Evolutionary conservation across 1,140 invertebrate species (phyloP).

Genomic region (Apis laboriosa): DNA sequence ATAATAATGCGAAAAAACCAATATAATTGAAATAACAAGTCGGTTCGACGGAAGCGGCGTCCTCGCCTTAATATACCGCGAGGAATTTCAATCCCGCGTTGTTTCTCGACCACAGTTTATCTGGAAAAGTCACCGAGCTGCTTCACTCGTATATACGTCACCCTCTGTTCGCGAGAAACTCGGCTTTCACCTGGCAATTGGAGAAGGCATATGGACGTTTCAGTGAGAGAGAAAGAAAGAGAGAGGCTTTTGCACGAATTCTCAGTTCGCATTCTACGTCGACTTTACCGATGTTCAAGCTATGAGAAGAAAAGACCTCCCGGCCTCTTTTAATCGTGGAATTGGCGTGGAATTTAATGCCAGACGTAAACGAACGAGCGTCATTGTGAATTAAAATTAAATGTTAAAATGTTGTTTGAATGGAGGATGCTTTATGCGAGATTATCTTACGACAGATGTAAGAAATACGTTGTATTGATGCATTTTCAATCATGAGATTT

Average conservation of each 20-base stretch:
- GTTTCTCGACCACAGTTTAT: slow-evolving; percentile 18
- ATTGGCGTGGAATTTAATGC: background rate
- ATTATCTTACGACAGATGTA: background rate
- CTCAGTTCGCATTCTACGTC: background rate
- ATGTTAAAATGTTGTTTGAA: background rate
- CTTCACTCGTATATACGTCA: slow-evolving; percentile 20
- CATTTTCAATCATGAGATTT: background rate
- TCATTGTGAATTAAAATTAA: slow-evolving; percentile 20
- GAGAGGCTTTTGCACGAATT: slow-evolving; percentile 6
- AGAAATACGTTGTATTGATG: background rate
- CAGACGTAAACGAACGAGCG: background rate
- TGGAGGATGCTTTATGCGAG: background rate
- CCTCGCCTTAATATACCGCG: slow-evolving; percentile 10
- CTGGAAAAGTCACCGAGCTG: slow-evolving; percentile 34
- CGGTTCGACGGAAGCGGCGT: slow-evolving; percentile 11
- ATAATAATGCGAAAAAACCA: background rate
- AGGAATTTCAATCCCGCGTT: slow-evolving; percentile 33
- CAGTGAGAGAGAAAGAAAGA: background rate
- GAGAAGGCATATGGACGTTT: background rate
- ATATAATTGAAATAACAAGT: background rate
- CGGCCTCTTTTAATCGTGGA: background rate
- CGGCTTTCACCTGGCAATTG: slow-evolving; percentile 13
- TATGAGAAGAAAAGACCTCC: background rate
- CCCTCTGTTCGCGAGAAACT: slow-evolving; percentile 24
- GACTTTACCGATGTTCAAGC: background rate